phyloP scores from a whole-genome alignment of 2,888 invertebrate species.

The Agrochola lota region DNA sequence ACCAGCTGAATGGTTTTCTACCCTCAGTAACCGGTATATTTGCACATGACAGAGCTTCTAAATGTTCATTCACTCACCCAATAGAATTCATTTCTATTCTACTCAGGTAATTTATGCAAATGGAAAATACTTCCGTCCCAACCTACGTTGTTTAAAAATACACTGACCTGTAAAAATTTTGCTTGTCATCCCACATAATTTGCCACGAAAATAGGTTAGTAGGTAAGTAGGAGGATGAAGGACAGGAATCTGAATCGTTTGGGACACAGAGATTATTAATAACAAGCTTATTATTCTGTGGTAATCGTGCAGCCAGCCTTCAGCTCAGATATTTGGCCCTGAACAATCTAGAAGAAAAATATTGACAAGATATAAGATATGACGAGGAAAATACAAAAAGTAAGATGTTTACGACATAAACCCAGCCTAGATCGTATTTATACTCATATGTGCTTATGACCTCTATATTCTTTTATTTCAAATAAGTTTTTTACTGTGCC shows the following conservation, averaged over 20 bases:
- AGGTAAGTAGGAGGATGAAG: constrained; percentile 30
- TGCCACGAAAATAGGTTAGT: constrained; percentile 35
- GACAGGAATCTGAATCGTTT: constrained; percentile 17
- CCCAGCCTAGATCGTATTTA: constrained; percentile 53
- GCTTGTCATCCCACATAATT: constrained; percentile 47
- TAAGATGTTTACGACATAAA: constrained; percentile 56
- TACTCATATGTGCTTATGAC: constrained; percentile 53
- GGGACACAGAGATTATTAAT: constrained; percentile 13
- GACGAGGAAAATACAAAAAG: constrained; percentile 45
- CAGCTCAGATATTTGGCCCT: background rate
- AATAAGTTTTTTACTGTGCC: constrained; percentile 52
- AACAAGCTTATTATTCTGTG: constrained; percentile 10
- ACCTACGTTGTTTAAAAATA: constrained; percentile 31
- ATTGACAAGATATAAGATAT: constrained; percentile 25
- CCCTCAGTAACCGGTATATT: background rate
- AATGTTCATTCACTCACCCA: constrained; percentile 2
- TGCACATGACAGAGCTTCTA: background rate
- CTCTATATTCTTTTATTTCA: constrained; percentile 54
- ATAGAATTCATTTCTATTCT: constrained; percentile 14
- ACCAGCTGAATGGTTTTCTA: background rate
- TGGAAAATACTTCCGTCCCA: constrained; percentile 10
- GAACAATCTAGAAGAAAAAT: background rate
- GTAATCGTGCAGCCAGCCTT: background rate
- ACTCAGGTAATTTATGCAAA: constrained; percentile 24
- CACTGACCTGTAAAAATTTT: constrained; percentile 21